A percentile compares a stretch with the other conserved stretches of the same genome.
Evolutionary conservation across 1,140 invertebrate genomes (phyloP).

Genomic region (Hirudo medicinalis): DNA sequence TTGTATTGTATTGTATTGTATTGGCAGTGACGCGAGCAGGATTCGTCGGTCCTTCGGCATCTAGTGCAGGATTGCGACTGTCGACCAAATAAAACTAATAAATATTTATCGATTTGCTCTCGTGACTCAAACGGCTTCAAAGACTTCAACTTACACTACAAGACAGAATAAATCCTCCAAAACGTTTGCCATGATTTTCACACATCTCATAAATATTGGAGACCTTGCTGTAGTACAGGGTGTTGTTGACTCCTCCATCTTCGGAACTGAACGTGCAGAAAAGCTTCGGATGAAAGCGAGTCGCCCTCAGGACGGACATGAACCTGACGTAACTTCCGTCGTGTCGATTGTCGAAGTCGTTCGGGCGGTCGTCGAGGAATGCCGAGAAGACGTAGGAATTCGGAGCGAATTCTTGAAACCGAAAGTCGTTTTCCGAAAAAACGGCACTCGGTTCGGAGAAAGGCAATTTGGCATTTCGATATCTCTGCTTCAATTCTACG

Average conservation of each 20-base stretch:
- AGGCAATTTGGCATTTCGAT: too few relatives aligned
- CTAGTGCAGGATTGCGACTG: too few relatives aligned
- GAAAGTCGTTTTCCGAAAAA: background rate
- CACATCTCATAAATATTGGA: slow-evolving; percentile 31
- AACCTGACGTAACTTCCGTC: slow-evolving; percentile 19
- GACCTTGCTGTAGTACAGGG: background rate
- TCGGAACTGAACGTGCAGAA: slow-evolving; percentile 10
- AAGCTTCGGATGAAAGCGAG: background rate
- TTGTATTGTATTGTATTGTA: too few relatives aligned
- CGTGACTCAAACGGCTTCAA: background rate
- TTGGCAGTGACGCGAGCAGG: too few relatives aligned
- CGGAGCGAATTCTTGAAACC: background rate
- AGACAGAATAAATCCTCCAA: slow-evolving; percentile 33
- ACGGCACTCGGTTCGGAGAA: background rate
- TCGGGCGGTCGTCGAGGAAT: slow-evolving; percentile 18
- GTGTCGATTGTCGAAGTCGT: slow-evolving; percentile 22
- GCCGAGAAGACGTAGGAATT: slow-evolving; percentile 16
- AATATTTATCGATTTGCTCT: too few relatives aligned
- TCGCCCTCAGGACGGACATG: slow-evolving; percentile 11
- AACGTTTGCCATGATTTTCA: slow-evolving; percentile 34
- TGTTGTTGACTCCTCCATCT: background rate
- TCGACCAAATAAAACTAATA: too few relatives aligned
- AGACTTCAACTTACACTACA: slow-evolving; percentile 26
- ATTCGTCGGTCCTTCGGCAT: too few relatives aligned
- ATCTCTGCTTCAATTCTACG: too few relatives aligned